Evolutionary conservation across 2,888 invertebrate genomes (phyloP).

Genomic region (Mantis religiosa): DNA sequence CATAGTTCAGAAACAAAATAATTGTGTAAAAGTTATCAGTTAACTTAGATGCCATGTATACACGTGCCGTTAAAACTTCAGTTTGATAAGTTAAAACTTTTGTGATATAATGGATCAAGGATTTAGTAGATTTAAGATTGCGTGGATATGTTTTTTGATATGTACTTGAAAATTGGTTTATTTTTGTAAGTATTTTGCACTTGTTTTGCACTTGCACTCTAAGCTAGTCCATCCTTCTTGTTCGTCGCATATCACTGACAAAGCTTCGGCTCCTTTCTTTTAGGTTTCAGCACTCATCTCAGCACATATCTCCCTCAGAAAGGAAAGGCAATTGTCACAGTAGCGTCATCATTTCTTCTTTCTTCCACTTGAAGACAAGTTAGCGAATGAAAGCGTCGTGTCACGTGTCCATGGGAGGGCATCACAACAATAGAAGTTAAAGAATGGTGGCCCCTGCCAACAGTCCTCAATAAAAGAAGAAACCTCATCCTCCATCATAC

Average conservation of each 20-base stretch:
- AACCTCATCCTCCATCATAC: neutral
- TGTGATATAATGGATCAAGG: no score
- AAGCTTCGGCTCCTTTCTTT: neutral
- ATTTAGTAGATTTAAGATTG: no score
- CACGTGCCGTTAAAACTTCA: no score
- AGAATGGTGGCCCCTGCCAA: neutral
- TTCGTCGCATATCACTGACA: neutral
- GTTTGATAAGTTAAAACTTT: no score
- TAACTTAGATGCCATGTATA: no score
- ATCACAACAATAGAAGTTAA: constrained; percentile 15
- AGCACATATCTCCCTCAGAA: neutral
- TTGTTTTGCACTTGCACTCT: no score
- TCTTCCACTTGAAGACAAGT: constrained; percentile 13
- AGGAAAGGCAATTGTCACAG: constrained; percentile 7
- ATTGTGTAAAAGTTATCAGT: no score
- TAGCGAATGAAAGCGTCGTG: constrained; percentile 12
- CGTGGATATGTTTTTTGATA: no score
- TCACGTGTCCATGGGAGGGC: constrained; percentile 9
- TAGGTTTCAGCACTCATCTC: constrained; percentile 1
- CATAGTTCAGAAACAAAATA: no score
- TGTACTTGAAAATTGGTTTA: no score
- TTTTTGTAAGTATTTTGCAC: no score
- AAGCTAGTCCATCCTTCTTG: neutral
- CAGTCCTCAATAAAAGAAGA: constrained; percentile 4
- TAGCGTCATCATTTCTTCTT: constrained; percentile 5